Evolutionary conservation across 2,113 vertebrate genomes (phyloP), one percentile per base, ranked within the genome.

Genomic region (Chelonoidis abingdonii): DNA sequence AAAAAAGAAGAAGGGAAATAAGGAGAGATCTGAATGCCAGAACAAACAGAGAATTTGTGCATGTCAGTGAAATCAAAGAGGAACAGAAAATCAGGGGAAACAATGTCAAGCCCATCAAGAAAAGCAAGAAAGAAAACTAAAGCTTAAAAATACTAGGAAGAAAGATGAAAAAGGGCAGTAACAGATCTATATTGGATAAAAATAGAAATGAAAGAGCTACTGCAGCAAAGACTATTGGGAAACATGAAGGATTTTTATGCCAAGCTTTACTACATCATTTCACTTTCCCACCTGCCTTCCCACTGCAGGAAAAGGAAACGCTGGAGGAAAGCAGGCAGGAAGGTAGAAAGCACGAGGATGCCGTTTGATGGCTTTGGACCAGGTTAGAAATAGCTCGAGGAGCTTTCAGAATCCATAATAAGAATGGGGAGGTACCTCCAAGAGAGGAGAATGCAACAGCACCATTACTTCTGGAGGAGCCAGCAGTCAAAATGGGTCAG

Each of bases 101-200:
- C 95, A 88, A 82, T 1, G 27, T 92, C 86, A 94, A 97, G 86
- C 90, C 95, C 94, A 96, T 97, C 97, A 92, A 93, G 89, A 94
- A 97, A 86, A 93, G 92, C 92, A 90, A 97, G 86, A 95, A 78
- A 86, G 90, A 92, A 95, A 98, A 97, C 90, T 91, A 91, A 95
- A 97, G 91, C 86, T 94, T 92, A 89, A 83, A 96, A 97, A 95
- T 21, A 81, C 57, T 11, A 90, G 93, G 94, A 96, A 93, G 93
- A 96, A 88, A 96, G 35, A 86, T 62, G 89, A 88, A 94, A 59
- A 94, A 91, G 86, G 93, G 96, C 83, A 95, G 59, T 95, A 96
- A 98, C 97, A 97, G 96, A 87, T 97, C 96, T 89, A 81, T 94
- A 96, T 90, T 96, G 86, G 85, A 75, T 65, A 94, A 96, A 97